phyloP scores from a whole-genome alignment of 2,113 vertebrate genomes.

The Platanista minor region DNA sequence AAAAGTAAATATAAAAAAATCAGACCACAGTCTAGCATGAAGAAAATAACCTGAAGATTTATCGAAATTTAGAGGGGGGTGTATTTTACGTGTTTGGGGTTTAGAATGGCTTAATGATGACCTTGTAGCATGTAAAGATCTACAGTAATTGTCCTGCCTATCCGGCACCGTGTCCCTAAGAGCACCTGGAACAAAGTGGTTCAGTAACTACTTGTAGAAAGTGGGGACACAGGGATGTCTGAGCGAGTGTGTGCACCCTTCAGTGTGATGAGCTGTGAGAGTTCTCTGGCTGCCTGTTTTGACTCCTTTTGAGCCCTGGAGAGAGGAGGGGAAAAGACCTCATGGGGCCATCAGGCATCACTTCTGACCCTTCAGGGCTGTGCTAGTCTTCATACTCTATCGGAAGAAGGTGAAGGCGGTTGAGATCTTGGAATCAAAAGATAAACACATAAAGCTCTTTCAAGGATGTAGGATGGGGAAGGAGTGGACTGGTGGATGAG shows the following conservation, averaged over 20 bases:
- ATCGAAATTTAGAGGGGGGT: neutral
- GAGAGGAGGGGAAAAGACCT: neutral
- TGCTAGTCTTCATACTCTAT: neutral
- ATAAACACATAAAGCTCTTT: neutral
- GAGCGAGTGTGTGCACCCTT: neutral
- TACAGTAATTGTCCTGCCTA: neutral
- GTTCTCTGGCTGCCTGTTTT: neutral
- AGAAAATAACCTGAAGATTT: neutral
- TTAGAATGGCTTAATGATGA: neutral
- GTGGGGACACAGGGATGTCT: neutral
- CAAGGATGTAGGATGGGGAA: neutral
- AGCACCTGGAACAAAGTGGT: neutral
- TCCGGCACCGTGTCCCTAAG: neutral
- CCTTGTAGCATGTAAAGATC: accelerated
- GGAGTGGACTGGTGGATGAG: neutral
- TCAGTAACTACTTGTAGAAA: neutral
- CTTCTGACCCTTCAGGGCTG: neutral
- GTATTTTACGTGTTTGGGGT: neutral
- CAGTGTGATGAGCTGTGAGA: neutral
- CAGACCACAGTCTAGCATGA: neutral
- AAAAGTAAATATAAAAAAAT: neutral
- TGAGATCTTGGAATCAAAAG: neutral
- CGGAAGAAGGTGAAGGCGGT: neutral
- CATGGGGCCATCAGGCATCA: accelerated
- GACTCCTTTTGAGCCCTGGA: neutral